Evolutionary conservation across 64 coral and sea anemone genomes (phyloP), one percentile per base, ranked within the genome.

Genomic region (Pocillopora damicornis): DNA sequence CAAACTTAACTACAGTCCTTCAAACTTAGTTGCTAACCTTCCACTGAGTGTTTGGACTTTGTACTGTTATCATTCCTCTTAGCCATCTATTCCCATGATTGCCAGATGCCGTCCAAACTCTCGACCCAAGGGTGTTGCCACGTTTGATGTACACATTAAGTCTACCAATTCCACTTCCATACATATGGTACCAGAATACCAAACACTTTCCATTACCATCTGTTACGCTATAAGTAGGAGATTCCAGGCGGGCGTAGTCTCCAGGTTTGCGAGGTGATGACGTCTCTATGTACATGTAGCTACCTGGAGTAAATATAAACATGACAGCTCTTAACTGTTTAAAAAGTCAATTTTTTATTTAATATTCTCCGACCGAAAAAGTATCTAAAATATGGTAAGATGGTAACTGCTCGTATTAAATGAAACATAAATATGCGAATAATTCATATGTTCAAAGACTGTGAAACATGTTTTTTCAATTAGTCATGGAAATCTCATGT

Each of bases 141-240:
- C 77, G 89, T 79, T 99, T 99, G 14, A 95, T 85, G 78, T 99
- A 99, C 76, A 95, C 86, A 77, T 99, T 99, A 12, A 99, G 64
- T 10, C 93, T 88, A 22, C 97, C 97, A 76, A 90, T 93, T 13
- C 90, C 91, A 4, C 20, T 78, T 15, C 97, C 97, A 20, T 92
- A 88, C 97, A 99, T 99, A 80, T 99, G 97, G 66, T 99, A 95
- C 97, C 97, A 99, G 91, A 99, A 99, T 30, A 90, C 78, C 1
- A 94, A 83, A 75, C 97, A 99, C 30, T 79, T 87, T 37, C 97
- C 97, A 76, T 94, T 89, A 73, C 97, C 97, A 56, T 90, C 79
- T 14, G 90, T 92, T 45, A 82, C 35, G 25, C 76, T 57, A 75
- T 76, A 93, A 2, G 86, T 25, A 42, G 89, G 73, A 73, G 90